Conservation (phyloP, 1,140 invertebrate species). For the Sarcophaga peregrina region DNA sequence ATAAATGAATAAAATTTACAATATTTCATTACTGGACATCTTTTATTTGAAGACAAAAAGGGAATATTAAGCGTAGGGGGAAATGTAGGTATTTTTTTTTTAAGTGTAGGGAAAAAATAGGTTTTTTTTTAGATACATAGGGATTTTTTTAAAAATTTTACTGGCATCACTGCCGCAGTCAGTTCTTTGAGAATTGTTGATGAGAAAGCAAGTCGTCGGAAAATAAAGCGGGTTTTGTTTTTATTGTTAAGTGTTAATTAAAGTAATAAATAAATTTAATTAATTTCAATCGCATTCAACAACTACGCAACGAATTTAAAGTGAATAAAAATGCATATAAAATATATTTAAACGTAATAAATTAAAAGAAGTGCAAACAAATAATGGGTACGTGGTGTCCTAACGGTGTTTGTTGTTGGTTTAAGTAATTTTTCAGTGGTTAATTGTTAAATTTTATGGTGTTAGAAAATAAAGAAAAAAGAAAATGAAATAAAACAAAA, state of each 20-base stretch:
- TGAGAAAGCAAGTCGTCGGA: not conserved
- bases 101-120: no score
- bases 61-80: no score
- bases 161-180: no score
- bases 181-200: constrained; percentile 16
- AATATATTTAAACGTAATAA: not conserved
- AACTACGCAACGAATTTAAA: not conserved
- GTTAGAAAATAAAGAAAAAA: not conserved
- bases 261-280: constrained; percentile 4
- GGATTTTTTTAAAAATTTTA: no score
- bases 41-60: no score
- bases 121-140: no score
- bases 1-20: no score
- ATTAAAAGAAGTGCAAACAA: not conserved
- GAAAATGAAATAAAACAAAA: not conserved
- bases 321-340: not conserved
- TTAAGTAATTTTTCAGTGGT: not conserved
- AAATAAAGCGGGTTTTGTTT: not conserved
- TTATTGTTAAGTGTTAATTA: not conserved
- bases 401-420: not conserved
- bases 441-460: not conserved
- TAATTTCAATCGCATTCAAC: not conserved
- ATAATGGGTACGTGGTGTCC: not conserved
- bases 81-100: no score
- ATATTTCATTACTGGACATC: no score